These are phyloP conservation scores for Unio pictorum DNA, from an alignment of 2,888 invertebrate species.

Conservation along the genomic window DNA sequence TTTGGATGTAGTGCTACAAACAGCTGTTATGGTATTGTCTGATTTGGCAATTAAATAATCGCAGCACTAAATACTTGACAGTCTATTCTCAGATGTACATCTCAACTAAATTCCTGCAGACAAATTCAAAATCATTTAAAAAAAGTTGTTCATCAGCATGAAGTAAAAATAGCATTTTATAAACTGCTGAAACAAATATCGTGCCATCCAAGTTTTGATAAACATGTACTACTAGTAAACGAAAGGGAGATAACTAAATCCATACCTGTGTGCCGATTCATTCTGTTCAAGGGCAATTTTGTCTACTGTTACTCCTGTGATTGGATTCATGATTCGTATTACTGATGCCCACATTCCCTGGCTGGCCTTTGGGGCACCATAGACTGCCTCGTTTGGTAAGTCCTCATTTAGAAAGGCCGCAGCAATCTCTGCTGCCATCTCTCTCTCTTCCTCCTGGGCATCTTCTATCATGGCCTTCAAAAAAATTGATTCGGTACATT, in stretches of 20 bases:
- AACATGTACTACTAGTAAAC: no score
- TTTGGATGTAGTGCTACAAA: no score
- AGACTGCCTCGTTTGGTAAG: slow-evolving; percentile 88
- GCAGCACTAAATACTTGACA: no score
- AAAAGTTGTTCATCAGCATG: no score
- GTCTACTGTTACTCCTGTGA: slow-evolving; percentile 80
- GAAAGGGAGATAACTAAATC: slow-evolving; percentile 1
- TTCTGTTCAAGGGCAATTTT: slow-evolving; percentile 90
- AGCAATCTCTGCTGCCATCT: slow-evolving; percentile 97
- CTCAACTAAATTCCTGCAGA: no score
- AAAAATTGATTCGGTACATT: neutral
- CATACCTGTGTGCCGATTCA: slow-evolving; percentile 90
- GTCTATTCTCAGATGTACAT: no score
- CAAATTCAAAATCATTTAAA: no score
- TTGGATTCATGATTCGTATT: slow-evolving; percentile 72
- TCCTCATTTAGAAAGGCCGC: slow-evolving; percentile 96
- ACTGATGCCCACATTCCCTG: slow-evolving; percentile 94
- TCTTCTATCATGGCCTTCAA: slow-evolving; percentile 90
- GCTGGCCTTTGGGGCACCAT: slow-evolving; percentile 95
- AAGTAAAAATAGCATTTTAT: no score
- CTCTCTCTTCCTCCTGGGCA: slow-evolving; percentile 95
- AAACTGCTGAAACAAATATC: no score
- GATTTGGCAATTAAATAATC: no score
- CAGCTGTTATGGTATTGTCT: no score
- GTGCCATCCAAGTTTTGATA: no score